Evolutionary conservation across 2,797 vertebrate species (phyloP).

Genomic region (Tenualosa thibaudeaui): DNA sequence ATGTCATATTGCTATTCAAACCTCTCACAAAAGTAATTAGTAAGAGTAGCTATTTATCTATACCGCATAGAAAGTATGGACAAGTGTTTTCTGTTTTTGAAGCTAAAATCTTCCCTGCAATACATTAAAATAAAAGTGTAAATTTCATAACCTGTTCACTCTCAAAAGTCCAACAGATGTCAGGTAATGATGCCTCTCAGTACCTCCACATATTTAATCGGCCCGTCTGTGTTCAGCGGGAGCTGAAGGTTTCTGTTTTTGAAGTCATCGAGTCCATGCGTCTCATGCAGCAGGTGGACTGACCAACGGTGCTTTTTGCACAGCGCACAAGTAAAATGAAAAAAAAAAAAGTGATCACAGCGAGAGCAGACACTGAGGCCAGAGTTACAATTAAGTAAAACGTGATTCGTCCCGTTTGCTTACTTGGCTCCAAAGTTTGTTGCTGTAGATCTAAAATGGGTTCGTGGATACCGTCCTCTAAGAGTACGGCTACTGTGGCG

Average conservation of each 20-base stretch:
- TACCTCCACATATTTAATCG: constrained; percentile 74
- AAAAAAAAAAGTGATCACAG: constrained; percentile 58
- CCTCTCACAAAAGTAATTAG: no score
- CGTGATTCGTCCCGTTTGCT: constrained; percentile 43
- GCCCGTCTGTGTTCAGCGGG: constrained; percentile 72
- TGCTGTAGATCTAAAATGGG: constrained; percentile 61
- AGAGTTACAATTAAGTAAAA: constrained; percentile 67
- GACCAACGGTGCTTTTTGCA: constrained; percentile 57
- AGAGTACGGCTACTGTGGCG: constrained; percentile 42
- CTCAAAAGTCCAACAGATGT: constrained; percentile 42
- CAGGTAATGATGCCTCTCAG: constrained; percentile 59
- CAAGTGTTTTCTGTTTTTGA: no score
- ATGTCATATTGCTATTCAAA: no score
- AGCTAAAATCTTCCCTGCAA: no score
- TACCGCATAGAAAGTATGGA: no score
- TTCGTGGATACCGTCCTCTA: constrained; percentile 46
- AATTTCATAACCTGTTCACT: constrained; percentile 29
- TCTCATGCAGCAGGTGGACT: constrained; percentile 61
- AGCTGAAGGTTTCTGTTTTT: constrained; percentile 71
- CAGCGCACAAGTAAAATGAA: constrained; percentile 66
- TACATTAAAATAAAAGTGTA: no score
- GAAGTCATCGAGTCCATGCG: constrained; percentile 59
- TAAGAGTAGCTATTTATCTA: no score
- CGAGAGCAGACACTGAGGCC: constrained; percentile 65
- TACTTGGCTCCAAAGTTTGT: constrained; percentile 33